Evolutionary conservation across 2,113 vertebrate genomes (phyloP).

Genomic region (Ancistrus triradiatus): DNA sequence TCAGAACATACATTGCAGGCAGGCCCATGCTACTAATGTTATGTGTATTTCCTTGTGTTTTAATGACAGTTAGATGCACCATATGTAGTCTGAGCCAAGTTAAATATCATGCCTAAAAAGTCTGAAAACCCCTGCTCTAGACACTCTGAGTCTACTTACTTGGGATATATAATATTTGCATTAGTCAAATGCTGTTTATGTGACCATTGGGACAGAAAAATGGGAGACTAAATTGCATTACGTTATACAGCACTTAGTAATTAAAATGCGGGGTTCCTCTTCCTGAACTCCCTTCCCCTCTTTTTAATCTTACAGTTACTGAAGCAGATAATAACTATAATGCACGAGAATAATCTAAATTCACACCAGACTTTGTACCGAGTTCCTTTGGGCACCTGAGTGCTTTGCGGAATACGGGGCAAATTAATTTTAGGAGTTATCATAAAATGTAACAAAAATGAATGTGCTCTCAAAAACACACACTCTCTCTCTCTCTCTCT

Average conservation of each 20-base stretch:
- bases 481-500: neutral
- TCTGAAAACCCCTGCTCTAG: no score
- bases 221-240: neutral
- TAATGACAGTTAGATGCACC: no score
- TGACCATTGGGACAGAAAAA: neutral
- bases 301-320: constrained; percentile 48
- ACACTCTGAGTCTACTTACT: no score
- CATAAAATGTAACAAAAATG: constrained; percentile 2
- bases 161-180: no score
- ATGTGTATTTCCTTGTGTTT: no score
- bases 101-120: no score
- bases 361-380: constrained; percentile 27
- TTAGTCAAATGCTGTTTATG: no score
- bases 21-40: no score
- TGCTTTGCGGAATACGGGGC: constrained; percentile 15
- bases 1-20: no score
- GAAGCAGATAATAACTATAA: constrained; percentile 49
- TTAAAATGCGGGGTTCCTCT: constrained; percentile 15
- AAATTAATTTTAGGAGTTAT: constrained; percentile 17
- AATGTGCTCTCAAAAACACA: neutral
- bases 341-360: constrained; percentile 45
- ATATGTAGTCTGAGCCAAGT: no score
- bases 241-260: neutral
- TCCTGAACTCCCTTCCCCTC: constrained; percentile 16
- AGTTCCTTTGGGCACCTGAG: constrained; percentile 15